Base-by-base conservation (phyloP, 2,113 vertebrate genomes). In the Formicarius rufipectus region DNA sequence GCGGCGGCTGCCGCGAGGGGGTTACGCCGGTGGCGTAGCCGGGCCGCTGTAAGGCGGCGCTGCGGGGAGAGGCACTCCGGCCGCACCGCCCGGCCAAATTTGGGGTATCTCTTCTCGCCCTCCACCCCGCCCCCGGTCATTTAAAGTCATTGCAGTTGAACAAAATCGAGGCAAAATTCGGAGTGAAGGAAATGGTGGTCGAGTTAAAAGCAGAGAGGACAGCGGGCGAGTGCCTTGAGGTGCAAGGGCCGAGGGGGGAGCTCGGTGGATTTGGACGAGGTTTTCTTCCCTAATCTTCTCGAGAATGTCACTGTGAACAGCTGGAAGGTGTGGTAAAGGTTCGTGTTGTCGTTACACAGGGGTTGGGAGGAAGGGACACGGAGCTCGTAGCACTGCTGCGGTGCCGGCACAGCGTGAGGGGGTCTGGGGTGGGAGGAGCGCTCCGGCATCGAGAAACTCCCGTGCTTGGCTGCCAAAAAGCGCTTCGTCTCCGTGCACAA, bases 381-480 rank as follows among this genome's bases (percentile, higher is more conserved):
- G 39, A 58, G 50, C 52, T 17, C 0, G 2, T 5, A 7, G 13
- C 21, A 8, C 6, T 18, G 33, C 44, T 31, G 4, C 9, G 49
- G 12, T 62, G 63, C 33, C 30, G 8, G 28, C n/a, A 16, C 33
- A 16, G 4, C 0, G 27, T 10, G 5, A n/a, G 28, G 27, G 10
- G 12, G 35, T 64, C 39, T 45, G n/a, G 18, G 8, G 59, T 68
- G 53, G 33, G 50, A 39, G 30, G 23, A 47, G 53, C 30, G 31
- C 50, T 30, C 42, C 27, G 39, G 33, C 33, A 39, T 52, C n/a
- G 28, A 72, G 44, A 60, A 75, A 85, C 47, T 47, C 52, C 82
- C 79, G 23, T 76, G 35, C n/a, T n/a, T n/a, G n/a, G n/a, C 42
- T 69, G 4, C 19, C 10, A 21, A 55, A 21, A 37, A 91, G 75